A percentile compares a stretch with the other conserved stretches of the same genome.
Evolutionary conservation across 2,888 invertebrate species (phyloP).

Genomic region (Aphidoletes aphidimyza): DNA sequence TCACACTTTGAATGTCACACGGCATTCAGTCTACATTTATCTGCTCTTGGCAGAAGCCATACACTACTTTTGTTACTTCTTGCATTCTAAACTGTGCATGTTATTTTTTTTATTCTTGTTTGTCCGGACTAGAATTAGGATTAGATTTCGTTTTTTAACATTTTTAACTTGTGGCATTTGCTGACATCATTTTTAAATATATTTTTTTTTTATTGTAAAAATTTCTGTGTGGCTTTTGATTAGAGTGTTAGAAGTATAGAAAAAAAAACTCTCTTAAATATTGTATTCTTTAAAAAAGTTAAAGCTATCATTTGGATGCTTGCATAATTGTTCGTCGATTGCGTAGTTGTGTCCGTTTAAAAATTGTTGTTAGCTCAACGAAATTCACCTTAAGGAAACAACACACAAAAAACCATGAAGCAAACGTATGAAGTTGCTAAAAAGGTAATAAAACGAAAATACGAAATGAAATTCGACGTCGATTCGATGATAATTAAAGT

Average conservation of each 20-base stretch:
- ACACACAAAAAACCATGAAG: neutral
- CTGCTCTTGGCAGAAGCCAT: neutral
- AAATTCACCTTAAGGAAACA: neutral
- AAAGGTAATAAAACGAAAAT: constrained; percentile 32
- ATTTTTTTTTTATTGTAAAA: neutral
- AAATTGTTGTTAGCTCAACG: neutral
- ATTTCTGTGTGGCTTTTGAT: neutral
- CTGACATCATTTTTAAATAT: neutral
- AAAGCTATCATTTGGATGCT: neutral
- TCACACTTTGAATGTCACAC: neutral
- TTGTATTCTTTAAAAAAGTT: neutral
- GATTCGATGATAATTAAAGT: neutral
- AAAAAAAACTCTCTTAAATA: neutral
- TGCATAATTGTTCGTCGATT: neutral
- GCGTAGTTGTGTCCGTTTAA: neutral
- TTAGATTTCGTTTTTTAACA: too few species aligned
- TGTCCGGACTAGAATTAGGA: too few species aligned
- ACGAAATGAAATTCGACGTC: neutral
- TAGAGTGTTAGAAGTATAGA: neutral
- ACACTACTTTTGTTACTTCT: too few species aligned
- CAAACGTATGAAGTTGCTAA: constrained; percentile 17
- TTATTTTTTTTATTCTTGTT: neutral
- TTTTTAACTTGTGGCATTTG: neutral
- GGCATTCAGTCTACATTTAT: neutral
- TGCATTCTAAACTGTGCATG: neutral